These are phyloP conservation scores for Arctocebus calabarensis DNA, from an alignment of 2,797 vertebrate species.

Conservation along the genomic window DNA sequence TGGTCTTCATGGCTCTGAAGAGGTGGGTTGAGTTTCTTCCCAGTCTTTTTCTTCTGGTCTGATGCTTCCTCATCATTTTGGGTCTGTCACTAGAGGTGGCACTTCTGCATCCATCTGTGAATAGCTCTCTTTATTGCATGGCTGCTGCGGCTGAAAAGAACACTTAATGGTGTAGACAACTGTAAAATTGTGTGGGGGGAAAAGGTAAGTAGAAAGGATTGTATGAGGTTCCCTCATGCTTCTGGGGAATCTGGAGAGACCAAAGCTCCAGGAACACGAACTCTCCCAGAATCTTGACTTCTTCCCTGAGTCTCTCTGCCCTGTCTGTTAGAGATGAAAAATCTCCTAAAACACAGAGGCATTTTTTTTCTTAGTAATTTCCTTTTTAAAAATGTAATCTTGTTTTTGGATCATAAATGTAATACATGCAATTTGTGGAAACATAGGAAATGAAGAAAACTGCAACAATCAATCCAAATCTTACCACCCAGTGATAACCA, in stretches of 20 bases:
- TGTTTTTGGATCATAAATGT: constrained; percentile 61
- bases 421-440: constrained; percentile 54
- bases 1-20: background rate
- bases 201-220: background rate
- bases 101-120: background rate
- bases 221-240: background rate
- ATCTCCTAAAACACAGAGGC: background rate
- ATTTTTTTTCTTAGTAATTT: background rate
- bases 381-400: constrained; percentile 61
- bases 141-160: background rate
- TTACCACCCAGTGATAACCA: constrained; percentile 60
- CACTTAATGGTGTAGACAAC: too few species aligned
- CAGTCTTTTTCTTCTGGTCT: background rate
- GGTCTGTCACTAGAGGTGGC: background rate
- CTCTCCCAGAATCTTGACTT: background rate
- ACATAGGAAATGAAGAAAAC: constrained; percentile 46
- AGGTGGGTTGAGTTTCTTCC: background rate
- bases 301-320: background rate
- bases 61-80: background rate
- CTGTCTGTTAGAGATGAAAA: constrained; percentile 37
- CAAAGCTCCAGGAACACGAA: background rate
- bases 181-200: background rate
- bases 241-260: background rate
- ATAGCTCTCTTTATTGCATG: background rate
- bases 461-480: constrained; percentile 44